These are phyloP conservation scores for Diabrotica virgifera DNA, from an alignment of 1,140 invertebrate species.

Conservation along the genomic window DNA sequence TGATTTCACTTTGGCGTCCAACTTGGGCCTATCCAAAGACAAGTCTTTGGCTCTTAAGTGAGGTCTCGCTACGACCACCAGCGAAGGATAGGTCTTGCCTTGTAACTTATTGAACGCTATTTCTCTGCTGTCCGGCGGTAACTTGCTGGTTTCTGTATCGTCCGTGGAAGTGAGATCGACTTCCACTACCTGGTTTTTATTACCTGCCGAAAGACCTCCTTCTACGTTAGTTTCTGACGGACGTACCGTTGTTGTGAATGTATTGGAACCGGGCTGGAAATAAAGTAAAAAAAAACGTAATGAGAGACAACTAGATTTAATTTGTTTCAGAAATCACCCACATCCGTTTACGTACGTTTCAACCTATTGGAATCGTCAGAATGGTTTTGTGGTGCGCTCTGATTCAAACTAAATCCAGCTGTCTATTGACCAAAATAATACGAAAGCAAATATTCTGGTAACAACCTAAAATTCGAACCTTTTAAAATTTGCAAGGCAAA, in stretches of 20 bases:
- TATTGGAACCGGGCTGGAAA: conserved; percentile 12
- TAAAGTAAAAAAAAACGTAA: background rate
- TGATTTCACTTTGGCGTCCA: conserved; percentile 74
- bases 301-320: no score
- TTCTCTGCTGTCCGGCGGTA: conserved; percentile 65
- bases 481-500: no score
- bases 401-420: no score
- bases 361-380: no score
- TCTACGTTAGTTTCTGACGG: conserved; percentile 45
- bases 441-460: no score
- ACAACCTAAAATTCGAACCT: no score
- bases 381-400: no score
- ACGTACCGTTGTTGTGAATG: conserved; percentile 8
- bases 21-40: conserved; percentile 53
- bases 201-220: conserved; percentile 35
- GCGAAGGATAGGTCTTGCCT: conserved; percentile 78
- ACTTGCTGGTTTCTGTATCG: conserved; percentile 48
- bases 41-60: conserved; percentile 67
- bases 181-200: conserved; percentile 39
- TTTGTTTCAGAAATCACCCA: no score
- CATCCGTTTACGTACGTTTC: no score
- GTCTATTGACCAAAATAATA: no score
- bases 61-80: conserved; percentile 76
- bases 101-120: conserved; percentile 72
- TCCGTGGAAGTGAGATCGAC: conserved; percentile 61